phyloP scores from a whole-genome alignment of 2,113 vertebrate genomes.

The Heterocephalus glaber region DNA sequence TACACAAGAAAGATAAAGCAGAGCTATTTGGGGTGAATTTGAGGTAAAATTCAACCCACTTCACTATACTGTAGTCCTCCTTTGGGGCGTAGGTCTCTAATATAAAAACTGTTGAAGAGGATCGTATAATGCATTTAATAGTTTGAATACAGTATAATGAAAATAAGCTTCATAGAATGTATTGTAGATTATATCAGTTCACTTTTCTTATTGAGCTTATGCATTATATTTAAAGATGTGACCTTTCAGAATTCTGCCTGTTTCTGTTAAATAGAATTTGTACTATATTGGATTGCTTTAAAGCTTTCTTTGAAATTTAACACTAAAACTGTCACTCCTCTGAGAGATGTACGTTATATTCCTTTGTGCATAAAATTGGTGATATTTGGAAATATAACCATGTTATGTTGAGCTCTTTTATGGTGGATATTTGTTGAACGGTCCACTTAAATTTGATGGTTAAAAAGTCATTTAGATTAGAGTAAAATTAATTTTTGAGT shows the following conservation, averaged over 20 bases:
- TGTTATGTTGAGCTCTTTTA: background rate
- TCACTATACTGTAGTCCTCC: background rate
- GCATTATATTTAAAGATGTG: slow-evolving; percentile 3
- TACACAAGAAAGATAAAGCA: background rate
- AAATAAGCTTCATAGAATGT: background rate
- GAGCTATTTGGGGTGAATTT: background rate
- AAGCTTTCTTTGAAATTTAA: slow-evolving; percentile 20
- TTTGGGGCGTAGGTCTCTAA: background rate
- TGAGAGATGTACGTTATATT: background rate
- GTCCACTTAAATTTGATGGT: background rate
- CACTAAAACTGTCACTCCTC: background rate
- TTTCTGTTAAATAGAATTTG: slow-evolving; percentile 9
- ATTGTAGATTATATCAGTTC: background rate
- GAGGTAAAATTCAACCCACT: background rate
- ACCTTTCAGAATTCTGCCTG: background rate
- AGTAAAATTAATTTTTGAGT: background rate
- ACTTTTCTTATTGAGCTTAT: background rate
- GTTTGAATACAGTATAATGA: background rate
- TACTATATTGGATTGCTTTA: background rate
- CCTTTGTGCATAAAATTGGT: background rate
- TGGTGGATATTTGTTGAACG: background rate
- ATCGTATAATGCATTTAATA: background rate
- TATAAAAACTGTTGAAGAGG: background rate
- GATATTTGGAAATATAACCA: background rate
- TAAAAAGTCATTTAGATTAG: background rate